Percentiles rank a stretch among this genome's conserved stretches.
Conservation (phyloP, 2,888 invertebrate genomes). For the Sinopyrophorus schimmeli region DNA sequence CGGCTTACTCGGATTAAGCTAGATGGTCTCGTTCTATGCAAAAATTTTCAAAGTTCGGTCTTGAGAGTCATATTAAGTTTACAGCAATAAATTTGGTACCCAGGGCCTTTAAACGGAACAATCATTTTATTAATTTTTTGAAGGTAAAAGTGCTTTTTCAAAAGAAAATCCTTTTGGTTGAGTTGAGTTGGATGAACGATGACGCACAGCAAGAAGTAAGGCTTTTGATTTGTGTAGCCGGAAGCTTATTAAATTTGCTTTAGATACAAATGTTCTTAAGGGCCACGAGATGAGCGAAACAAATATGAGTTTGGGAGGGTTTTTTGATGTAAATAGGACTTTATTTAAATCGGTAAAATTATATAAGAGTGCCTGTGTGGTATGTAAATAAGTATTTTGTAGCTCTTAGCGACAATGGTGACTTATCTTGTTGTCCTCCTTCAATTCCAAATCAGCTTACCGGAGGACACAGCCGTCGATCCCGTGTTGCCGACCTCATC, state of each 20-base stretch:
- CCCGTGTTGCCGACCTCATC: conserved; percentile 13
- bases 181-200: conserved; percentile 75
- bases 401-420: conserved; percentile 75
- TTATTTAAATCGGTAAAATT: conserved; percentile 70
- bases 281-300: conserved; percentile 77
- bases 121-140: background rate
- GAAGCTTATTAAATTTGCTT: conserved; percentile 1
- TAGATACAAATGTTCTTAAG: conserved; percentile 73
- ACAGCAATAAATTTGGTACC: too few relatives aligned
- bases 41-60: background rate
- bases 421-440: conserved; percentile 74
- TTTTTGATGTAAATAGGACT: conserved; percentile 72
- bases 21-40: too few relatives aligned
- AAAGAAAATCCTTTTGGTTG: conserved; percentile 72
- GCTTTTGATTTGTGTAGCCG: background rate
- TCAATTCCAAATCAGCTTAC: conserved; percentile 77
- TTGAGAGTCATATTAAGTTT: too few relatives aligned
- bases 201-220: conserved; percentile 70
- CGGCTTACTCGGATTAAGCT: too few relatives aligned
- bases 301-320: conserved; percentile 73
- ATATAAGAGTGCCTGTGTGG: background rate
- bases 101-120: too few relatives aligned
- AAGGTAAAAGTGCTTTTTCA: conserved; percentile 72
- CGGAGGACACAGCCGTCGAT: conserved; percentile 56
- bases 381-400: conserved; percentile 40